Conservation (phyloP, 1,140 invertebrate species). For the Aricia agestis region DNA sequence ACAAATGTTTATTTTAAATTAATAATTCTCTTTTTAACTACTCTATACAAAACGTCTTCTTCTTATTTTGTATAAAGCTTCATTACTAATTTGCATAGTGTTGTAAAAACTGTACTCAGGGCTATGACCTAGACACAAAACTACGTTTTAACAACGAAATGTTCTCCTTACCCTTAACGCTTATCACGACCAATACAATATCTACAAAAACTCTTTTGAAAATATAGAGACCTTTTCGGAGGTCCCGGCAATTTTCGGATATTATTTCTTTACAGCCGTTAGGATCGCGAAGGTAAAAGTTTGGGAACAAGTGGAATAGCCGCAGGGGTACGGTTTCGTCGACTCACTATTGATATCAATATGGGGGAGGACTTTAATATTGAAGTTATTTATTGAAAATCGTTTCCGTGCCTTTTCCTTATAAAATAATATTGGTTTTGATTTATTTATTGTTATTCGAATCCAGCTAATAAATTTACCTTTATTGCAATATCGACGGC, state of each 20-base stretch:
- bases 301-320: constrained; percentile 50
- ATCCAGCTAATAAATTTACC: constrained; percentile 1
- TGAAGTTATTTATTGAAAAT: constrained; percentile 73
- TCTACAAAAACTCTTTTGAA: neutral
- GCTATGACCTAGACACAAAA: too few species aligned
- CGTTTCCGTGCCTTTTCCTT: constrained; percentile 54
- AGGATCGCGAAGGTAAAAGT: constrained; percentile 32
- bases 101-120: too few species aligned
- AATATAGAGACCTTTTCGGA: neutral
- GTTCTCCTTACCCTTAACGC: neutral
- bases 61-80: too few species aligned
- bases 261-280: constrained; percentile 15
- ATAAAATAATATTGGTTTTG: constrained; percentile 48
- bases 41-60: too few species aligned
- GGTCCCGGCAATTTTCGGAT: neutral
- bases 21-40: too few species aligned
- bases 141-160: too few species aligned
- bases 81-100: too few species aligned
- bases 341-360: constrained; percentile 68
- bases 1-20: too few species aligned
- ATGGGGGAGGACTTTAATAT: constrained; percentile 70
- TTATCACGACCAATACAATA: neutral
- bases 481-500: neutral
- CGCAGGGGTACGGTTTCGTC: constrained; percentile 56
- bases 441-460: constrained; percentile 13